These are phyloP conservation scores for Acrobasis suavella DNA, from an alignment of 2,888 invertebrate genomes.

Conservation along the genomic window DNA sequence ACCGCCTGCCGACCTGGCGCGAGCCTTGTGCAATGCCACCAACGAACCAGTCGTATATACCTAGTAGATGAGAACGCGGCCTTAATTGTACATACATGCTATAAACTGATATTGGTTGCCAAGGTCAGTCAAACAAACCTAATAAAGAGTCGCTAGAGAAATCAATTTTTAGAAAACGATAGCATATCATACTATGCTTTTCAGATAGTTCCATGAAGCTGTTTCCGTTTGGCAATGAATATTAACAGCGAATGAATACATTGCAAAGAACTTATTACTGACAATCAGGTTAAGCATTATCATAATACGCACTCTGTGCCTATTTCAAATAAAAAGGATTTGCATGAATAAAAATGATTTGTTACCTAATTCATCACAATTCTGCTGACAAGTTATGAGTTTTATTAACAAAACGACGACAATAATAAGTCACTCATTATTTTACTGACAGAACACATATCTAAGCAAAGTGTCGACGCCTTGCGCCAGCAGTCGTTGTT, in stretches of 20 bases:
- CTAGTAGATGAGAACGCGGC: constrained; percentile 25
- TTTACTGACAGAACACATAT: constrained; percentile 32
- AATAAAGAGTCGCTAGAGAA: neutral
- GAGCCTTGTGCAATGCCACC: constrained; percentile 77
- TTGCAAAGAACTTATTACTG: neutral
- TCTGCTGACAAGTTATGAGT: constrained; percentile 21
- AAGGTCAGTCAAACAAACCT: constrained; percentile 1
- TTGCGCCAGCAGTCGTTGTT: constrained; percentile 43
- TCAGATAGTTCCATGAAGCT: neutral
- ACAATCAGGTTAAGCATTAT: neutral
- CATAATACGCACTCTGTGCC: neutral
- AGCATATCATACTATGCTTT: neutral
- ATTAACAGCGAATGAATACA: neutral
- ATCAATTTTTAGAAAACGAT: neutral
- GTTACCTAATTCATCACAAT: constrained; percentile 21
- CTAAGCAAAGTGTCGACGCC: constrained; percentile 46
- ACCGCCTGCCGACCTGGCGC: constrained; percentile 67
- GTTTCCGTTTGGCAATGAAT: neutral
- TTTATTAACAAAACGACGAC: constrained; percentile 31
- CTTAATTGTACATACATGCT: neutral
- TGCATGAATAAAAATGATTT: constrained; percentile 21
- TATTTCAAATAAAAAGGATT: constrained; percentile 16
- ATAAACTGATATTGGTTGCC: neutral
- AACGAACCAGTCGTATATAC: constrained; percentile 38
- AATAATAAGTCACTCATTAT: constrained; percentile 40